Percentiles rank a stretch among this genome's conserved stretches.
Conservation (phyloP, 2,888 invertebrate genomes). For the Eulithis testata region DNA sequence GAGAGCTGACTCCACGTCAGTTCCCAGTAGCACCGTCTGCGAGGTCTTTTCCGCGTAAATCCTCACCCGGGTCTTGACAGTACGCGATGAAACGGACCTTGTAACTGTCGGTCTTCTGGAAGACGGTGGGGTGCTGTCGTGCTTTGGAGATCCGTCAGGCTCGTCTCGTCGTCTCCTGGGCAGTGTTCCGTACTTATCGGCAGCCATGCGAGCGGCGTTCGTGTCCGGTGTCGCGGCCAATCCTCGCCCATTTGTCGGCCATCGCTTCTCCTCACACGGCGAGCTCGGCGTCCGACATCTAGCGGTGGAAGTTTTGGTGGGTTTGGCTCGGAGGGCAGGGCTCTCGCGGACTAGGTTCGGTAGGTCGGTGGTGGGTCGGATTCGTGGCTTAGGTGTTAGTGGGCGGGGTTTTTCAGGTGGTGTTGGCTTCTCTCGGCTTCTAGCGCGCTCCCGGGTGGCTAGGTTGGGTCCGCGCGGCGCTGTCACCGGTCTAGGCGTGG, state of each 20-base stretch:
- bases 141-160: conserved; percentile 82
- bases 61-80: conserved; percentile 79
- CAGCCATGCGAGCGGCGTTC: conserved; percentile 74
- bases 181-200: conserved; percentile 91
- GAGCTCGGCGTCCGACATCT: conserved; percentile 85
- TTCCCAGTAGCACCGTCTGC: conserved; percentile 90
- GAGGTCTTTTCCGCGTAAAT: conserved; percentile 92
- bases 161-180: conserved; percentile 89
- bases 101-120: conserved; percentile 72
- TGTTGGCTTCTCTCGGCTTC: conserved; percentile 85
- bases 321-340: conserved; percentile 74
- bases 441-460: conserved; percentile 83
- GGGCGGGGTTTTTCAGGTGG: conserved; percentile 78
- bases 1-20: conserved; percentile 89
- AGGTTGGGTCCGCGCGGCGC: conserved; percentile 79
- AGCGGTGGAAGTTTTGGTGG: conserved; percentile 83
- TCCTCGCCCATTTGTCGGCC: conserved; percentile 85
- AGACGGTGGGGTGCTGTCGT: conserved; percentile 67
- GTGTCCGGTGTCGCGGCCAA: conserved; percentile 63
- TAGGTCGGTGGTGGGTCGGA: conserved; percentile 80
- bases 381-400: conserved; percentile 76
- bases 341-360: conserved; percentile 81
- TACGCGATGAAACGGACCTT: conserved; percentile 71
- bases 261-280: conserved; percentile 89
- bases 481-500: conserved; percentile 80